These are phyloP conservation scores for Aporophyla nigra DNA, from an alignment of 2,888 invertebrate species.

Conservation along the genomic window DNA sequence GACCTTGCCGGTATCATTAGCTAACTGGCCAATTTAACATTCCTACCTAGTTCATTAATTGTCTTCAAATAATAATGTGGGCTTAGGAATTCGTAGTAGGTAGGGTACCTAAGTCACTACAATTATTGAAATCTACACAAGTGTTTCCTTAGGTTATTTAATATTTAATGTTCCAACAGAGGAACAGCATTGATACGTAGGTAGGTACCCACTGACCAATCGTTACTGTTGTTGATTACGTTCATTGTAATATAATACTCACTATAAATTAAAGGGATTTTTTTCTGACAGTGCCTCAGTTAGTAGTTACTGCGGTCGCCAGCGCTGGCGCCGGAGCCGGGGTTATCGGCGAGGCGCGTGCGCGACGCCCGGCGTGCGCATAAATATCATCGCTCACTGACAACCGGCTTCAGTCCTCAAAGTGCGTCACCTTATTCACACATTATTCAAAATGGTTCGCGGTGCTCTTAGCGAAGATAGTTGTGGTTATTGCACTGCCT, in stretches of 20 bases:
- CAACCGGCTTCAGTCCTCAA: conserved; percentile 78
- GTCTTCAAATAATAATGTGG: not conserved
- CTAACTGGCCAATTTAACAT: not conserved
- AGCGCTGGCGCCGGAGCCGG: conserved; percentile 82
- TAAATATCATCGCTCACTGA: conserved; percentile 81
- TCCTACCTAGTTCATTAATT: not conserved
- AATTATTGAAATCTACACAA: not conserved
- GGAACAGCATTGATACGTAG: conserved; percentile 13
- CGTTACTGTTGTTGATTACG: conserved; percentile 40
- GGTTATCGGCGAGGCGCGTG: conserved; percentile 89
- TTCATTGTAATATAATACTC: conserved; percentile 21
- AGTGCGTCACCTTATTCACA: conserved; percentile 69
- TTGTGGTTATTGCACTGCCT: conserved; percentile 88
- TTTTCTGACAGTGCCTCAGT: conserved; percentile 60
- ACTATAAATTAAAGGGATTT: conserved; percentile 40
- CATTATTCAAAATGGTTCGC: conserved; percentile 80
- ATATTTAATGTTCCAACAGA: conserved; percentile 23
- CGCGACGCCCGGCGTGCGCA: conserved; percentile 82
- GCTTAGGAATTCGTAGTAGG: not conserved
- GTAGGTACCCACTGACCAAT: conserved; percentile 13
- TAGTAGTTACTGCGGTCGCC: conserved; percentile 65
- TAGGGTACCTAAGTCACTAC: not conserved
- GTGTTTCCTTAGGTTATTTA: not conserved
- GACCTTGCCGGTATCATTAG: not conserved
- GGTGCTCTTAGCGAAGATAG: conserved; percentile 81